phyloP scores from a whole-genome alignment of 2,888 invertebrate genomes.

The Cremastinae sp. region DNA sequence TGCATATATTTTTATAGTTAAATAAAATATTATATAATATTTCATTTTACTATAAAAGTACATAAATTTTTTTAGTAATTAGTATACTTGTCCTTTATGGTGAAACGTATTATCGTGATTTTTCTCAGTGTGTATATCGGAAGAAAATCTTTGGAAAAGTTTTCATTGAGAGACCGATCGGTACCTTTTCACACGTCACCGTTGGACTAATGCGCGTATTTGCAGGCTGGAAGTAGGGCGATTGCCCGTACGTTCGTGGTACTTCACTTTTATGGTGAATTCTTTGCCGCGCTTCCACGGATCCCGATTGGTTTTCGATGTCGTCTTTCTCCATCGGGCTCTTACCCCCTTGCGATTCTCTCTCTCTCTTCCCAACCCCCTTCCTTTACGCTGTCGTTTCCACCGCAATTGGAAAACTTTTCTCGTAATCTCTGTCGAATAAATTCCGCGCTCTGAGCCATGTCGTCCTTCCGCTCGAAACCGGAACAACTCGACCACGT shows the following conservation, averaged over 20 bases:
- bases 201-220: constrained; percentile 33
- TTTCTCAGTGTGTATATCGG: constrained; percentile 10
- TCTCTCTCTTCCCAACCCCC: background rate
- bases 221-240: constrained; percentile 42
- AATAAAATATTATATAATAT: too few relatives aligned
- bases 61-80: background rate
- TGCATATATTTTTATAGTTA: too few relatives aligned
- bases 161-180: constrained; percentile 52
- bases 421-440: constrained; percentile 75
- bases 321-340: constrained; percentile 62
- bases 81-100: too few relatives aligned
- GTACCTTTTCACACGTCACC: constrained; percentile 44
- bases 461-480: constrained; percentile 13
- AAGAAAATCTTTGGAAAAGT: constrained; percentile 6
- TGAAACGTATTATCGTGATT: background rate
- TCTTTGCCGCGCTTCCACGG: constrained; percentile 19
- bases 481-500: constrained; percentile 43
- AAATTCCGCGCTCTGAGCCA: constrained; percentile 66
- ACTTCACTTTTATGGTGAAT: constrained; percentile 27
- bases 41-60: too few relatives aligned
- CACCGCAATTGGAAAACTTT: constrained; percentile 74
- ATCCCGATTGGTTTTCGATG: constrained; percentile 73
- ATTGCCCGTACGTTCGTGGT: constrained; percentile 24
- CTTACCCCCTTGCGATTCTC: constrained; percentile 15
- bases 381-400: constrained; percentile 44